Conservation (phyloP, 1,140 invertebrate species). For the Batillaria attramentaria region DNA sequence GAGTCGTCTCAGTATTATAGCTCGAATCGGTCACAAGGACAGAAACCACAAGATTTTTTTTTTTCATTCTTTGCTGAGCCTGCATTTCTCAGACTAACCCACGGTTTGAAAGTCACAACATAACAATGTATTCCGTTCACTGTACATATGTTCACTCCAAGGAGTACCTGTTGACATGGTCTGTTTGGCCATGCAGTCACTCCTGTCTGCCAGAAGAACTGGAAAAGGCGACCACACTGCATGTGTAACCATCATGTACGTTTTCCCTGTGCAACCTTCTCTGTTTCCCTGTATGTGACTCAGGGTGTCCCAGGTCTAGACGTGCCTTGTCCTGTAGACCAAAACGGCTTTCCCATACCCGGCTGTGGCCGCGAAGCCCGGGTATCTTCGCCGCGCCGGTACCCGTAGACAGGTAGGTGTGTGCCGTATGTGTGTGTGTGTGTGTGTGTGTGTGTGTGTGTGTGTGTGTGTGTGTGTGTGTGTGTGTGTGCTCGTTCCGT, state of each 20-base stretch:
- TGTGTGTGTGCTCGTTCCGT: background rate
- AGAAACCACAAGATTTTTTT: no score
- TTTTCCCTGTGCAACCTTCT: background rate
- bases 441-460: conserved; percentile 14
- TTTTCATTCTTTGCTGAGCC: no score
- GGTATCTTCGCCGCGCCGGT: conserved; percentile 9
- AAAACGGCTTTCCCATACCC: conserved; percentile 92
- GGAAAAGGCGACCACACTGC: no score
- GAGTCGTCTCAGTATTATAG: no score
- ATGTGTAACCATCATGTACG: background rate
- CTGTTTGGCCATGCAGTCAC: background rate
- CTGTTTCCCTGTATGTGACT: conserved; percentile 24
- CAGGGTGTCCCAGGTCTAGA: conserved; percentile 93
- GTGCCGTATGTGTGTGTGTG: background rate
- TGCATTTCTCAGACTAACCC: no score
- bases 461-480: conserved; percentile 9
- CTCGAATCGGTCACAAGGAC: no score
- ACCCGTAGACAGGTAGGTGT: conserved; percentile 7
- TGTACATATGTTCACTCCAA: background rate
- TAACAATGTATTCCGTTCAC: background rate
- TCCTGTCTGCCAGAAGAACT: background rate
- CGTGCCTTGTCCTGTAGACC: conserved; percentile 94
- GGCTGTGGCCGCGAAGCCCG: conserved; percentile 81
- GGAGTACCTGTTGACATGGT: background rate
- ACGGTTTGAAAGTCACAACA: no score